These are phyloP conservation scores for Hydrozoanthus tunicans DNA, from an alignment of 64 coral and sea anemone species.

Conservation along the genomic window DNA sequence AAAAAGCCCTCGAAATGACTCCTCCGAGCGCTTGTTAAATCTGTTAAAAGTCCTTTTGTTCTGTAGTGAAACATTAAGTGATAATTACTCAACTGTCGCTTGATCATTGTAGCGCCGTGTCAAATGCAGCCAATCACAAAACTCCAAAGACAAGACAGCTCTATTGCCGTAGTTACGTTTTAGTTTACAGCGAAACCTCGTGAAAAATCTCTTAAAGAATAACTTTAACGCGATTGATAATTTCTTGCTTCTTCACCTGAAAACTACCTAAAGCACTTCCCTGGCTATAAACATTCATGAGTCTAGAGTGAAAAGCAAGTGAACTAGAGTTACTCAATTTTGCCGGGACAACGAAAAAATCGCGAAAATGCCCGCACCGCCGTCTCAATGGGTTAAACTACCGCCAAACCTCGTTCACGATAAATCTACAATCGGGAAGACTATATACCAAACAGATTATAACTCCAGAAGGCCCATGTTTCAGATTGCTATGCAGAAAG, in stretches of 20 bases:
- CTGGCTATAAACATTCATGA: background rate
- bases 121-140: background rate
- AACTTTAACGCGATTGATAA: conserved; percentile 15
- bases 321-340: background rate
- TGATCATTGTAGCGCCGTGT: background rate
- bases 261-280: background rate
- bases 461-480: conserved; percentile 79
- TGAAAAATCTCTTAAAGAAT: background rate
- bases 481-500: conserved; percentile 82
- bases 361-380: conserved; percentile 22
- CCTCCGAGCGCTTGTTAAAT: too few species aligned
- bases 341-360: background rate
- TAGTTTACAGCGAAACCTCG: background rate
- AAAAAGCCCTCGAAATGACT: too few species aligned
- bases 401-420: conserved; percentile 84
- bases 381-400: conserved; percentile 83
- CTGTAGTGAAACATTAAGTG: background rate
- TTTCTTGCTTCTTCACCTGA: background rate
- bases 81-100: conserved; percentile 19
- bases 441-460: conserved; percentile 85
- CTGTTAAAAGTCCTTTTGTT: background rate
- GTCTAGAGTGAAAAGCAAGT: background rate
- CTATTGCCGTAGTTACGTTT: conserved; percentile 32
- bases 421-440: conserved; percentile 73
- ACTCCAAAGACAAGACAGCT: background rate